Evolutionary conservation across 2,113 vertebrate species (phyloP).

Genomic region (Ceuthmochares aereus): DNA sequence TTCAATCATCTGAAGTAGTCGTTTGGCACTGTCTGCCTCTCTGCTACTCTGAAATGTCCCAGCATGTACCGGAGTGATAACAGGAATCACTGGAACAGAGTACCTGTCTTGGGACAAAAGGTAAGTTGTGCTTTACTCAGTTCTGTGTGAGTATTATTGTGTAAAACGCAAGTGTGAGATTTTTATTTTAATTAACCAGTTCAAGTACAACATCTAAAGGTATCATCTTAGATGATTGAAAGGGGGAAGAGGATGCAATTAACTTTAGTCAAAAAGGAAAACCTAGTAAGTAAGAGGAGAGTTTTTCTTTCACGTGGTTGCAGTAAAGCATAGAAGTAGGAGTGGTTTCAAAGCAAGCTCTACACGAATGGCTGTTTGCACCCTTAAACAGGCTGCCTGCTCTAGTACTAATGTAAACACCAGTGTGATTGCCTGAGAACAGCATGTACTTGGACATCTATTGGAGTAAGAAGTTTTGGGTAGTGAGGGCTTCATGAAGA

Average conservation of each 20-base stretch:
- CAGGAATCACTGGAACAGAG: neutral
- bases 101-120: conserved; percentile 25
- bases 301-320: conserved; percentile 8
- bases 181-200: neutral
- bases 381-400: neutral
- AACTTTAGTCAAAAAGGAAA: conserved; percentile 24
- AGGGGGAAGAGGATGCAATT: neutral
- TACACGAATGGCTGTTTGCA: neutral
- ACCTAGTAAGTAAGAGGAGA: neutral
- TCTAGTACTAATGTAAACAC: neutral
- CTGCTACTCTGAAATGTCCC: conserved; percentile 44
- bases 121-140: conserved; percentile 26
- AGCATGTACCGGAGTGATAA: neutral
- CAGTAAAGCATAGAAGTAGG: neutral
- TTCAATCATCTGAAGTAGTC: conserved; percentile 64
- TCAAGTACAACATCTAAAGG: neutral
- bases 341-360: neutral
- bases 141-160: neutral
- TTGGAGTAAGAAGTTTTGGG: neutral
- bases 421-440: neutral
- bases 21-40: conserved; percentile 45
- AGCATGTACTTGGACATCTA: neutral
- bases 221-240: neutral
- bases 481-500: neutral
- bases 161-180: neutral